Percentiles rank a stretch among this genome's conserved stretches.
These are phyloP conservation scores for Ectemnius cavifrons DNA, from an alignment of 2,888 invertebrate genomes.

Conservation along the genomic window DNA sequence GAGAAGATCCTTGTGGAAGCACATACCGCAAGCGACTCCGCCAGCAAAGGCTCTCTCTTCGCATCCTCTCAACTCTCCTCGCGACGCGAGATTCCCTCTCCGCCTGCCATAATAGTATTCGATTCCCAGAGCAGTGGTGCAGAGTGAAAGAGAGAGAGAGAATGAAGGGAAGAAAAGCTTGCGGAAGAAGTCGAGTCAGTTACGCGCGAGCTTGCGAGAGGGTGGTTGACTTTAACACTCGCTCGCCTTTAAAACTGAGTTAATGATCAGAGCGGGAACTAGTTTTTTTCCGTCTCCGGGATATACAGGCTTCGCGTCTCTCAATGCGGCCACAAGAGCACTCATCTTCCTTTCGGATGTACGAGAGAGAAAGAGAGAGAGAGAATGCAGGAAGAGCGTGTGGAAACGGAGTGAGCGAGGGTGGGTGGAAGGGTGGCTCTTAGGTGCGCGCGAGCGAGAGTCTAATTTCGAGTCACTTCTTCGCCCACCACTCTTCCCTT, in stretches of 20 bases:
- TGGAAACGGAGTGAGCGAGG: neutral
- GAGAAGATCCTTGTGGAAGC: too few relatives aligned
- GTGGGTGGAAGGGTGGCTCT: too few relatives aligned
- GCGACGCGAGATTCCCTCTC: too few relatives aligned
- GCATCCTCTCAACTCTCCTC: too few relatives aligned
- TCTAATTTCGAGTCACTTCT: conserved; percentile 17
- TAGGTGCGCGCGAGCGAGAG: conserved; percentile 3
- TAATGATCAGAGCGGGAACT: conserved; percentile 14
- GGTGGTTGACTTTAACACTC: neutral
- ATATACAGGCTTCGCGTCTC: conserved; percentile 1
- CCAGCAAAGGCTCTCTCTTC: too few relatives aligned
- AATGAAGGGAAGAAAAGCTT: neutral
- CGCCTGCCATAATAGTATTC: neutral
- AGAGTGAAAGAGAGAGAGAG: conserved; percentile 3
- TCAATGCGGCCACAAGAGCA: neutral
- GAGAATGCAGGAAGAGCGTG: neutral
- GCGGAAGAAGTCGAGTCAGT: neutral
- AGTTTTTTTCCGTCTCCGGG: conserved; percentile 15
- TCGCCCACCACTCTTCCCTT: neutral
- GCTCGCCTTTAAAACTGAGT: conserved; percentile 13
- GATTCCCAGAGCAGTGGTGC: neutral
- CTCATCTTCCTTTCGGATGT: neutral
- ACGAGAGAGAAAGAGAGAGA: neutral
- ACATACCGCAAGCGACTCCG: too few relatives aligned
- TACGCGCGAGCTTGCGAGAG: neutral